Conservation (phyloP, 1,140 invertebrate species). For the Calosoma granatense region DNA sequence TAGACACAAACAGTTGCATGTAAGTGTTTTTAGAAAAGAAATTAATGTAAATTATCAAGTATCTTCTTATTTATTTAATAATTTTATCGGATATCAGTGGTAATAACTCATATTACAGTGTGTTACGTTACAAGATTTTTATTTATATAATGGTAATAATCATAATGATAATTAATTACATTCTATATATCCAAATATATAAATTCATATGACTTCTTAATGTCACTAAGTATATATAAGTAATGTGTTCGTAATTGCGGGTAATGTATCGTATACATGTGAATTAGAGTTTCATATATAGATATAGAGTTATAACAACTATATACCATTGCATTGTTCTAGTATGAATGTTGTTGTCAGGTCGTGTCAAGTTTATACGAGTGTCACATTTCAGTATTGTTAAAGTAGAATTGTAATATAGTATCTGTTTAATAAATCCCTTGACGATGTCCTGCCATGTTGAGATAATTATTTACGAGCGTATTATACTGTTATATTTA, state of each 20-base stretch:
- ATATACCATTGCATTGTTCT: neutral
- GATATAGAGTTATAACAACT: neutral
- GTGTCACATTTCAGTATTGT: neutral
- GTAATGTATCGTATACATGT: neutral
- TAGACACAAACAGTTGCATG: too few relatives aligned
- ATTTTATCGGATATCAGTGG: too few relatives aligned
- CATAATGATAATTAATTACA: neutral
- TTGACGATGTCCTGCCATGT: neutral
- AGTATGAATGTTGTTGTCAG: neutral
- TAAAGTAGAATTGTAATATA: neutral
- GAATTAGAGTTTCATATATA: neutral
- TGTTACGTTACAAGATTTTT: neutral
- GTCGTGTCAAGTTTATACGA: neutral
- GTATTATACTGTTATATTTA: constrained; percentile 1
- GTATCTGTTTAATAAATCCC: neutral
- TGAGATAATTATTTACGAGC: neutral
- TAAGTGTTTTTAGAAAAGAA: too few relatives aligned
- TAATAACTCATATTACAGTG: too few relatives aligned
- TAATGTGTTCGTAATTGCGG: neutral
- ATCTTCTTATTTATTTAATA: too few relatives aligned
- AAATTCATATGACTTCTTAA: neutral
- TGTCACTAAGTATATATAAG: neutral
- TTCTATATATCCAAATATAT: neutral
- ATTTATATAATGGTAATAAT: neutral
- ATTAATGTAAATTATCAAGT: too few relatives aligned